Conservation (phyloP, 2,888 invertebrate genomes). For the Heliconius sara region DNA sequence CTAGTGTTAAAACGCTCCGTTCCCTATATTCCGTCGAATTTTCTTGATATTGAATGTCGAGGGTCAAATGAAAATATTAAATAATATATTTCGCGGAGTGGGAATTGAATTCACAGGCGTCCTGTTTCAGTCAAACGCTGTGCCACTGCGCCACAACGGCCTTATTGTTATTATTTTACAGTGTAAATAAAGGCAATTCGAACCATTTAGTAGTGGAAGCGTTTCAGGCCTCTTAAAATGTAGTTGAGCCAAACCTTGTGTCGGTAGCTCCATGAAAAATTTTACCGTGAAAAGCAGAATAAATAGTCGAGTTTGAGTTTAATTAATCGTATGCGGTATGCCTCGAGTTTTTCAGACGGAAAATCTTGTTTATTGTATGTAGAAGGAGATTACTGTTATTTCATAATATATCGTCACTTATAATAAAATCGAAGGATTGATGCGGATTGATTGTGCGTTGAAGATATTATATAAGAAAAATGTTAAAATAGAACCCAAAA, state of each 20-base stretch:
- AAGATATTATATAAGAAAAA: no score
- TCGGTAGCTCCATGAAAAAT: slow-evolving; percentile 1
- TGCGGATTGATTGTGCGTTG: no score
- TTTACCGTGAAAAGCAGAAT: slow-evolving; percentile 30
- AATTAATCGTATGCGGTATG: slow-evolving; percentile 22
- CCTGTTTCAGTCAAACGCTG: not conserved
- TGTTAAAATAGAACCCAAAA: no score
- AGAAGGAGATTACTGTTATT: no score
- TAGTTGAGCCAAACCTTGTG: slow-evolving; percentile 26
- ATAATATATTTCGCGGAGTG: not conserved
- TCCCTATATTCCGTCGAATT: not conserved
- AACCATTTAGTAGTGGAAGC: slow-evolving; percentile 13
- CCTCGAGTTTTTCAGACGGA: slow-evolving; percentile 2
- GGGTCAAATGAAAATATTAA: no score
- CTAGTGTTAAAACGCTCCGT: not conserved
- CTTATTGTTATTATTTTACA: not conserved
- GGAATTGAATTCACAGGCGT: not conserved
- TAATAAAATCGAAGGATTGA: no score
- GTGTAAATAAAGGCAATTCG: slow-evolving; percentile 7
- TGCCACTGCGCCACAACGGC: not conserved
- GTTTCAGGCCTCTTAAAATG: slow-evolving; percentile 31
- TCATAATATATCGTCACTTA: no score
- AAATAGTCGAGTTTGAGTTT: slow-evolving; percentile 29
- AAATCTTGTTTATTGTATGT: not conserved
- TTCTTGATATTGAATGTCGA: not conserved